Base-by-base conservation (phyloP, 2,888 invertebrate species). In the Zeuzera pyrina region DNA sequence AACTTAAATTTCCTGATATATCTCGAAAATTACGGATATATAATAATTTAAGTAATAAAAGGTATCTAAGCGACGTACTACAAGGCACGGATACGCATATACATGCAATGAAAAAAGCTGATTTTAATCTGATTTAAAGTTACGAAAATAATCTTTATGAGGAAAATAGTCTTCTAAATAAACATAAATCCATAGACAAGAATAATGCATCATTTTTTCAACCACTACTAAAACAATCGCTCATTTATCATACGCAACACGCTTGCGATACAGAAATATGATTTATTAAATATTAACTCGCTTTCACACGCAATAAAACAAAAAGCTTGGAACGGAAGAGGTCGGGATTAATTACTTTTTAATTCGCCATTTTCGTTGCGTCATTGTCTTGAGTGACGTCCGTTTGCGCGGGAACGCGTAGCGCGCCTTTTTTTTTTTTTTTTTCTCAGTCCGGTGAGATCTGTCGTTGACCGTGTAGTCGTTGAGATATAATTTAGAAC, bases 331-430 rank as follows among this genome's bases (percentile, higher is more conserved):
- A 57, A 54, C 67, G 65, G 62, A 69, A 62, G 61, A 60, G 38
- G 60, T 43, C 27, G 47, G 55, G 56, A 72, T 73, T 74, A 74
- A 76, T 74, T 72, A 65, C 70, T 62, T 72, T 76, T 72, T 73
- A 76, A 76, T 76, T 68, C 70, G 70, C 73, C 66, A 74, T 73
- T 71, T 72, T 62, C 41, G 59, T 63, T 69, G 57, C 64, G 57
- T 63, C 59, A 61, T 52, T 42, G 43, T 29, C 11, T 15, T 43
- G 44, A 47, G 41, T 53, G 56, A 52, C 52, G 47, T 39, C 34
- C 39, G 12, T 44, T 51, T 50, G 49, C 50, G 57, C 57, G 54
- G 50, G 55, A 54, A 52, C 47, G 46, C 32, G 35, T 43, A 35
- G 33, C 42, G 47, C 38, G 42, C 33, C 38, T 38, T 36, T 44